Evolutionary conservation across 1,140 invertebrate genomes (phyloP), one percentile per base, ranked within the genome.

Genomic region (Littorina saxatilis): DNA sequence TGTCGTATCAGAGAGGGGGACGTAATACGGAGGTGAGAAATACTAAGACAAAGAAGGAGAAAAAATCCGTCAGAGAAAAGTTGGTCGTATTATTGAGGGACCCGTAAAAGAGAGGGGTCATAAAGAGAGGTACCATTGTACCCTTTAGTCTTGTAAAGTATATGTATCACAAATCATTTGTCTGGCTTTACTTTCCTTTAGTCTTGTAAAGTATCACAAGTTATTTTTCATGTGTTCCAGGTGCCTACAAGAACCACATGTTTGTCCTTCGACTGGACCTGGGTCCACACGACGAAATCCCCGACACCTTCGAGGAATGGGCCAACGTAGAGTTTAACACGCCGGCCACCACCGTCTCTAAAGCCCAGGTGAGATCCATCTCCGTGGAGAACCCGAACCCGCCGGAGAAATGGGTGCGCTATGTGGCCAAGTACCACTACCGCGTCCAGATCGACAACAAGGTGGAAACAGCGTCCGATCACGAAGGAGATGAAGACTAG

Each of bases 391-490:
- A 96, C 85, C 97, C 96, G 83, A 96, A 98, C 88, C 98, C 98
- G 17, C 98, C 99, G 7, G 99, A 99, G 93, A 99, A 99, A 93
- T 99, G 99, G 93, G 98, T 99, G 9, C 94, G 97, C 83, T 99
- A 99, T 92, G 94, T 99, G 80, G 97, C 98, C n/a, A 95, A 98
- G 84, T 98, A 99, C 92, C 97, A 99, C 91, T 99, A 99, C 93
- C 96, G 94, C 93, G 90, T 93, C 4, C 88, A 91, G 70, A 92
- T 93, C 52, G 91, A 92, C 35, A 87, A 87, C 74, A 84, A 85
- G 13, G 80, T 86, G 23, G 88, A 90, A 47, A 80, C 81, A 13
- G 61, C 77, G 27, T 80, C 82, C 20, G 84, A 85, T 15, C 63
- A 81, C 17, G 84, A 84, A 61, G 80, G 47, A 20, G 80, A 72